Conservation (phyloP, 1,140 invertebrate genomes). For the Idris sp. region DNA sequence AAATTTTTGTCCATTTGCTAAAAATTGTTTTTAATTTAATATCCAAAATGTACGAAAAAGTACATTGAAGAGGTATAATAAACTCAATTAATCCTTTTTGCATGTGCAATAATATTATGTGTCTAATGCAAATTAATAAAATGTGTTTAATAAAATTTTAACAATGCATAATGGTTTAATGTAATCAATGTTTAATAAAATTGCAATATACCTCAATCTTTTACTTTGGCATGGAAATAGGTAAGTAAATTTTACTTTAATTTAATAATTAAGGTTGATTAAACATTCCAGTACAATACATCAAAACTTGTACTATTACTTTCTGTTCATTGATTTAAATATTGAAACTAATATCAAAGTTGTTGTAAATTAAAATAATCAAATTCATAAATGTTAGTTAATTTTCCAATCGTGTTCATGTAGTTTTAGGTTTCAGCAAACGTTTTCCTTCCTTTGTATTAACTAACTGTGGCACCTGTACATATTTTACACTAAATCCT, state of each 20-base stretch:
- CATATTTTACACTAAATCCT: slow-evolving; percentile 33
- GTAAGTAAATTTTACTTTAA: slow-evolving; percentile 67
- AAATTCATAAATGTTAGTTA: too few relatives aligned
- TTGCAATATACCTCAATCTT: slow-evolving; percentile 51
- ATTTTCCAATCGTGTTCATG: too few relatives aligned
- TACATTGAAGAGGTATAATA: slow-evolving; percentile 8
- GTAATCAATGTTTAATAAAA: slow-evolving; percentile 30
- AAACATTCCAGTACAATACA: too few relatives aligned
- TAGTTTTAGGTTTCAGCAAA: slow-evolving; percentile 47
- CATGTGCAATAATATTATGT: slow-evolving; percentile 52
- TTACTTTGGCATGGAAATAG: slow-evolving; percentile 72
- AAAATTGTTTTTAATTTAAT: slow-evolving; percentile 33
- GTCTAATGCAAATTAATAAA: slow-evolving; percentile 35
- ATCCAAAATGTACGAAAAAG: not conserved
- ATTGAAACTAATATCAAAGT: too few relatives aligned
- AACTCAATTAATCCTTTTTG: slow-evolving; percentile 39
- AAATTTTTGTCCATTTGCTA: not conserved
- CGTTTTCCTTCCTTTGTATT: slow-evolving; percentile 23
- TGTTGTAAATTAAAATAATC: too few relatives aligned
- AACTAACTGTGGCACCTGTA: slow-evolving; percentile 55
- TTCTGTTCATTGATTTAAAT: too few relatives aligned
- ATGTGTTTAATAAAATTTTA: slow-evolving; percentile 33
- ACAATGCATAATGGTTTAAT: slow-evolving; percentile 33
- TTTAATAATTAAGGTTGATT: slow-evolving; percentile 15
- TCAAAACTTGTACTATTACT: too few relatives aligned